Base-by-base conservation (phyloP, 2,888 invertebrate genomes). In the Stenotaenia linearis region DNA sequence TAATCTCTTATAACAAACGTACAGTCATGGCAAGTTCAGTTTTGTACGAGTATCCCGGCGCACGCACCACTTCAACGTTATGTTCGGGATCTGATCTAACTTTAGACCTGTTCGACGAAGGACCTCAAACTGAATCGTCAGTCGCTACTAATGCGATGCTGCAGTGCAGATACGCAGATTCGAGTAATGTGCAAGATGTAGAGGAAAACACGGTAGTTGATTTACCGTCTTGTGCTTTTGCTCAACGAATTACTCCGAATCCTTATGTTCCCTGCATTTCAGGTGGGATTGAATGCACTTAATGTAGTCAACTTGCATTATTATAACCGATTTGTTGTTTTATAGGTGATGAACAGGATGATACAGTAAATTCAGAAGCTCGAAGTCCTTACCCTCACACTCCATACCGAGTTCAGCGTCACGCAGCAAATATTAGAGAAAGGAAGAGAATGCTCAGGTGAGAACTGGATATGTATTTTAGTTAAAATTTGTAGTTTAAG, bases 391-490 rank as follows among this genome's bases (percentile, higher is more conserved):
- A 75, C 23, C 80, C 81, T 61, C 81, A 81, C 0, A 92, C 92
- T 5, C 93, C 93, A 5, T 96, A 95, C 87, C 90, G 95, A 84
- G 93, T 95, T 82, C 96, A 96, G 87, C 90, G 96, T 81, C 95
- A 95, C 83, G 95, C 97, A 1, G 96, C 98, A 80, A 98, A 97
- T 88, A 95, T 98, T 83, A 91, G 98, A 83, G 98, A 98, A 88
- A 90, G 98, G 86, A 95, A 97, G 89, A 92, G 98, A 86, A 98
- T 98, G 97, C 93, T 98, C 91, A 96, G 96, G 93, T 95, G 82
- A 80, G 81, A 37, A 30, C 15, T 18, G 7, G 50, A n/a, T 15
- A 1, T 18, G 18, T 5, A 18, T 50, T 18, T 18, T n/a, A 18
- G 3, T 50, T 50, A 50, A 50, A 18, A 50, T 50, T 50, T 50